Percentiles rank a stretch among this genome's conserved stretches.
phyloP scores from a whole-genome alignment of 2,888 invertebrate genomes.

The Erpobdella octoculata region DNA sequence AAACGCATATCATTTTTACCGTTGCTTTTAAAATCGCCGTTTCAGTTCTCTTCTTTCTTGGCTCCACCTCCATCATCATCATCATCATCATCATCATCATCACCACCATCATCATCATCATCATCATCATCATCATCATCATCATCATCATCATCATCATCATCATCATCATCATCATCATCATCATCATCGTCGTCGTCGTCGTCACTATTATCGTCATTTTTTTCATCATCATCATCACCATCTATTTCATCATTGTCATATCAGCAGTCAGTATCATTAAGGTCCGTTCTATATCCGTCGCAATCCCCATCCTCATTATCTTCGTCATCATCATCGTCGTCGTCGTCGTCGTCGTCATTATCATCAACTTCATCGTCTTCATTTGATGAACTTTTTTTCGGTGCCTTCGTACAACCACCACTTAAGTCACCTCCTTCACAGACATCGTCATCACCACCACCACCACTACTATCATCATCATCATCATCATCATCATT shows the following conservation, averaged over 20 bases:
- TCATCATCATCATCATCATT: slow-evolving; percentile 23
- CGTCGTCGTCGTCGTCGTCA: not conserved
- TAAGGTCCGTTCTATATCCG: no score
- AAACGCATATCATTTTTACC: not conserved
- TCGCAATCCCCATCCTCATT: not conserved
- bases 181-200: slow-evolving; percentile 4
- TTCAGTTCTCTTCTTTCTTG: not conserved
- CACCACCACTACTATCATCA: not conserved
- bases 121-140: slow-evolving; percentile 14
- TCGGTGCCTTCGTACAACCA: not conserved
- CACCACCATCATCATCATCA: slow-evolving; percentile 11
- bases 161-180: slow-evolving; percentile 16
- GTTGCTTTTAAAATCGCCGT: not conserved
- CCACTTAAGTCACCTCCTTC: not conserved
- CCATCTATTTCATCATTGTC: not conserved
- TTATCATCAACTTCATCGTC: not conserved
- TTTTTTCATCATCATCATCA: not conserved
- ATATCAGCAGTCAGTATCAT: no score
- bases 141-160: slow-evolving; percentile 18
- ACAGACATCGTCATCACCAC: not conserved
- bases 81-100: slow-evolving; percentile 14
- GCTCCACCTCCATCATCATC: not conserved
- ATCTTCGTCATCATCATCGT: slow-evolving; percentile 8
- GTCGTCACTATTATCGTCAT: not conserved
- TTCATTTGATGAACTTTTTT: not conserved